Base-by-base conservation (phyloP, 1,140 invertebrate species). In the Atta texana region DNA sequence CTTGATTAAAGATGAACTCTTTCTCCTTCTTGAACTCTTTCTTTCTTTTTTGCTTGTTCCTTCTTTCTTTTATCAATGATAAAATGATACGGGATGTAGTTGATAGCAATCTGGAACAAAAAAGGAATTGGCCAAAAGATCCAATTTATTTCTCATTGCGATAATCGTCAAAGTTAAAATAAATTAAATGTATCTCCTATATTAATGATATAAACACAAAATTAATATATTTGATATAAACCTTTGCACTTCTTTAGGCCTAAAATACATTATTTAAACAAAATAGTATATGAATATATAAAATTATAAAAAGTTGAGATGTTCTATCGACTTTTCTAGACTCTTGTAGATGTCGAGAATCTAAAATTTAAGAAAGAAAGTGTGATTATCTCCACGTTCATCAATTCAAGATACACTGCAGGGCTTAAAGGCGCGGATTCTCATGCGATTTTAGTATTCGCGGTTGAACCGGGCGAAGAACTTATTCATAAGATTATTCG, bases 401-500 rank as follows among this genome's bases (percentile, higher is more conserved):
- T 82, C 55, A 39, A 74, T 72, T 82, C 55, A 18, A 14, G 39
- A 49, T 74, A 28, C n/a, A 31, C 59, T 55, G 66, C 53, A 10
- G 24, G n/a, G 34, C 68, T 61, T 84, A 84, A 74, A 74, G 68
- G 55, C 34, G 80, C 78, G 14, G 53, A 82, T 72, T 7, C 24
- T 49, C 68, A 18, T 16, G 69, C 80, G 80, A 14, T n/a, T 71
- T 84, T 84, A 18, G 69, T 84, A 84, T 84, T 84, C 64, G 85
- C 14, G 71, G 77, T 68, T 39, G 64, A 71, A 59, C 87, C 85
- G 72, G 68, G 87, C 87, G 76, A 92, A 86, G 86, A 87, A 92
- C 87, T 92, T 92, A 93, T 93, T 92, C 90, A 91, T 91, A 90
- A 93, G 93, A 95, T 94, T 94, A 95, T 94, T 94, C 94, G 92